Base-by-base conservation (phyloP, 1,140 invertebrate genomes). In the Paralvinella palmiformis region DNA sequence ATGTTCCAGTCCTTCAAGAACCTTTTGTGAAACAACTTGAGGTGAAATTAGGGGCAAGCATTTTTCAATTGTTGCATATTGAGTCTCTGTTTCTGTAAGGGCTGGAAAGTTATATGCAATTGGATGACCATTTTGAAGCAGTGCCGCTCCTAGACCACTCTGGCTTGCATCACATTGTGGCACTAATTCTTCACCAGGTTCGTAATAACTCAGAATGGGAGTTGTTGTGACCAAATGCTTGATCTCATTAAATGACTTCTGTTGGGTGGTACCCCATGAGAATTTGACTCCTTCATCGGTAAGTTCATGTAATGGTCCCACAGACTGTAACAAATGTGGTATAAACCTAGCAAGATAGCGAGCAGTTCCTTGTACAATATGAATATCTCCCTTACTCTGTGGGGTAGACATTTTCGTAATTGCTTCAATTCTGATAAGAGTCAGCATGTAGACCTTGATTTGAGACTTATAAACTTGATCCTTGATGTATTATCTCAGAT, bases 81-180 rank as follows among this genome's bases (percentile, higher is more conserved):
- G 22, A 10, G 44, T 55, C 58, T 72, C 68, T 2, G 64, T 62
- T 13, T 45, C 13, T n/a, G 59, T 71, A 4, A 75, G 53, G 10
- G 69, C 41, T 22, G 68, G 24, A 7, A 50, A 66, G 1, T 67
- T 64, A 55, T 67, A 71, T 36, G 69, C 70, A 20, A 74, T 37
- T 6, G 65, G 65, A 17, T 37, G 32, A 10, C 65, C 65, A n/a
- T 65, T 58, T 36, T 80, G 76, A 2, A 71, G 67, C 10, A 79
- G 62, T 24, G 77, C 75, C 29, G 68, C 69, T 45, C 77, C 74
- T 4, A 77, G 50, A 24, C 69, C 78, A 37, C 67, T 64, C 15
- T 66, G 41, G 7, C 70, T 73, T 37, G 75, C 75, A 66, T 79
- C 75, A 52, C 68, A 71, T 41, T 68, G 59, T 13, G 78, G 45